These are phyloP conservation scores for Orthochromis malagaraziensis DNA, from an alignment of 2,113 vertebrate genomes.

Conservation along the genomic window DNA sequence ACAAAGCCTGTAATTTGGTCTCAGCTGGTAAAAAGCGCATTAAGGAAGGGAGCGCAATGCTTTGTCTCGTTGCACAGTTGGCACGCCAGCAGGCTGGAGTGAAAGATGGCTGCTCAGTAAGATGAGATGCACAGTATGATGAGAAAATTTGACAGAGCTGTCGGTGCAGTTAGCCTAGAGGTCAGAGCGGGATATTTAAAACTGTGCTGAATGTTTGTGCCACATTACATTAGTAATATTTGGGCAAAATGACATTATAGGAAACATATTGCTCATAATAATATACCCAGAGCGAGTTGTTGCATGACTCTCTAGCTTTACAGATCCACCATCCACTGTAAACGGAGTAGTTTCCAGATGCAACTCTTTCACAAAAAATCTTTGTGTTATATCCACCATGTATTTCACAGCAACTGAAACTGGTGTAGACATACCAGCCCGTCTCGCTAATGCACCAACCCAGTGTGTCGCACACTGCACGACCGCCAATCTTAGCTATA, in stretches of 20 bases:
- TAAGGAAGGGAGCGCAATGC: background rate
- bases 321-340: background rate
- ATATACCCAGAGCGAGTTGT: background rate
- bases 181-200: background rate
- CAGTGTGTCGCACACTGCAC: rapidly evolving
- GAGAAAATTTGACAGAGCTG: background rate
- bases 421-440: rapidly evolving
- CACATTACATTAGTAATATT: background rate
- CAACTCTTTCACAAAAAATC: background rate
- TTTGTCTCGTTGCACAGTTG: background rate
- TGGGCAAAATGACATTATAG: background rate
- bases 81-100: background rate
- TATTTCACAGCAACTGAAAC: background rate
- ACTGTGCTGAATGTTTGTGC: background rate
- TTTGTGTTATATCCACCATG: background rate
- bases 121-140: background rate
- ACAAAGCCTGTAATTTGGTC: conserved; percentile 37
- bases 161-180: background rate
- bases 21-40: conserved; percentile 23
- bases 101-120: background rate
- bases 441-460: rapidly evolving
- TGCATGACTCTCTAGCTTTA: background rate
- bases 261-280: background rate
- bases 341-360: background rate
- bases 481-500: rapidly evolving